phyloP scores from a whole-genome alignment of 2,113 vertebrate genomes.

The Glaucomys volans region DNA sequence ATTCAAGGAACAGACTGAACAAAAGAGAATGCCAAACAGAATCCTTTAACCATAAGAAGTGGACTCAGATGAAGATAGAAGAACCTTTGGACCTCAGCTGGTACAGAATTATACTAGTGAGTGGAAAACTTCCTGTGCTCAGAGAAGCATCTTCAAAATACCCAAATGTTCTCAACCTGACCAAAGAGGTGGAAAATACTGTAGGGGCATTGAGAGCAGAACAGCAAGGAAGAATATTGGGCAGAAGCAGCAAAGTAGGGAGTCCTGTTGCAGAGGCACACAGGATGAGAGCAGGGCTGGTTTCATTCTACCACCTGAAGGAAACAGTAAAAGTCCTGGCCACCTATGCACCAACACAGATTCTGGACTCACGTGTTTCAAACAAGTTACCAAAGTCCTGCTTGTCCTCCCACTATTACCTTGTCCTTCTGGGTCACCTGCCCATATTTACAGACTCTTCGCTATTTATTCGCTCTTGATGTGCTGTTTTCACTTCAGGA shows the following conservation, averaged over 20 bases:
- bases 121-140: not conserved
- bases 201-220: not conserved
- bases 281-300: not conserved
- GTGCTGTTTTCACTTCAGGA: not conserved
- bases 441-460: not conserved
- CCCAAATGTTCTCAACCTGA: not conserved
- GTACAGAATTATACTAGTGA: not conserved
- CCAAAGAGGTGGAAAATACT: no score
- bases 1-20: not conserved
- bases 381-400: not conserved
- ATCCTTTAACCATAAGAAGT: not conserved
- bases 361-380: not conserved
- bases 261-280: not conserved
- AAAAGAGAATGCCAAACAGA: not conserved
- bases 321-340: not conserved
- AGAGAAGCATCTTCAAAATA: not conserved
- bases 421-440: not conserved
- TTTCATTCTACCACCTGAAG: not conserved
- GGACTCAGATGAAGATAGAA: not conserved
- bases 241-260: no score
- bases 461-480: not conserved
- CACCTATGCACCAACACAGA: not conserved
- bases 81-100: not conserved
- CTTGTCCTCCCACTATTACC: not conserved
- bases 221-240: not conserved